These are phyloP conservation scores for Brachionus sp. DNA, from an alignment of 1,140 invertebrate genomes.

Conservation along the genomic window DNA sequence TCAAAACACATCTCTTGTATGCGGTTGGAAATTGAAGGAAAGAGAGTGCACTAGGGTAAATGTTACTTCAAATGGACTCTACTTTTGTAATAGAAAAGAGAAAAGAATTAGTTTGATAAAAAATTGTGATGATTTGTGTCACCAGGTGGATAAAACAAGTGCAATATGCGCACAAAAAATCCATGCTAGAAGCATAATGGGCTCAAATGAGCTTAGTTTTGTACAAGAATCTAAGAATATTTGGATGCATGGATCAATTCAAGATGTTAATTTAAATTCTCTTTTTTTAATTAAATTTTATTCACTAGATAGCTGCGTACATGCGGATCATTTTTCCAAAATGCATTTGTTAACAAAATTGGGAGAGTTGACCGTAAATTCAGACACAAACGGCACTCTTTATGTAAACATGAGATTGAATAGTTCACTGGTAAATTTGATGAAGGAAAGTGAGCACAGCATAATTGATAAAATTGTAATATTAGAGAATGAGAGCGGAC, in stretches of 20 bases:
- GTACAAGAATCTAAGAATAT: background rate
- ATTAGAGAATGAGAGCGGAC: background rate
- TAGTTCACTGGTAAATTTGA: background rate
- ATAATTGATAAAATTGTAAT: background rate
- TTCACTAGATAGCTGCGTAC: background rate
- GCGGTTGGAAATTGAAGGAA: background rate
- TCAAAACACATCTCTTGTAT: background rate
- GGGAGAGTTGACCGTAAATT: background rate
- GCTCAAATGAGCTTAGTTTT: background rate
- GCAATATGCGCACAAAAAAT: background rate
- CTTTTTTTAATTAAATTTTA: background rate
- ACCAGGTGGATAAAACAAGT: background rate
- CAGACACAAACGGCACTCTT: background rate
- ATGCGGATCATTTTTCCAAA: background rate
- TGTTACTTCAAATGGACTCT: background rate
- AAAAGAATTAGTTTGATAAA: background rate
- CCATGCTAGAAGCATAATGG: background rate
- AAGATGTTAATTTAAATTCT: background rate
- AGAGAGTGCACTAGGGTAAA: background rate
- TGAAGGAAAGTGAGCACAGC: background rate
- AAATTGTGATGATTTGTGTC: background rate
- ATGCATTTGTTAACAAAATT: background rate
- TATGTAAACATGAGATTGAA: background rate
- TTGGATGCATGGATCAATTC: background rate
- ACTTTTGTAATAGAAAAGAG: background rate